Conservation (phyloP, 2,888 invertebrate genomes). For the Trachelus stipa region DNA sequence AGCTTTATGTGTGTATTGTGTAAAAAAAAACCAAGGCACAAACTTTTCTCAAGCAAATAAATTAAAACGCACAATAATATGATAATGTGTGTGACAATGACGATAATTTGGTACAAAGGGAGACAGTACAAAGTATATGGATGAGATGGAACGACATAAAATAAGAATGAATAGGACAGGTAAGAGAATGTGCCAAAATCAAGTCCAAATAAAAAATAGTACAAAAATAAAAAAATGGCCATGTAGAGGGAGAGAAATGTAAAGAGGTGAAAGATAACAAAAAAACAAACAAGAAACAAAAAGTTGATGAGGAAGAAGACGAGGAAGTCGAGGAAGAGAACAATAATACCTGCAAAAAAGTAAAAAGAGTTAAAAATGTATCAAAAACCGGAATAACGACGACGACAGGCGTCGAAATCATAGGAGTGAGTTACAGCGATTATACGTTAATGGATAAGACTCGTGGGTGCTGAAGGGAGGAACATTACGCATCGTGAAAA, state of each 20-base stretch:
- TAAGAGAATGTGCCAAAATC: neutral
- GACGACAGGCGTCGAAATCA: neutral
- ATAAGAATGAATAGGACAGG: slow-evolving; percentile 43
- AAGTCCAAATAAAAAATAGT: neutral
- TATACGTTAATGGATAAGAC: neutral
- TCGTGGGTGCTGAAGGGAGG: neutral
- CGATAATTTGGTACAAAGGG: slow-evolving; percentile 9
- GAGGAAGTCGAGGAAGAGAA: slow-evolving; percentile 11
- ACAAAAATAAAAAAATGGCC: neutral
- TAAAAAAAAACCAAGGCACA: slow-evolving; percentile 28
- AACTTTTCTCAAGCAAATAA: slow-evolving; percentile 53
- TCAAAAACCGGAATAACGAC: neutral
- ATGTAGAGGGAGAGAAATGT: slow-evolving; percentile 62
- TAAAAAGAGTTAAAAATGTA: slow-evolving; percentile 37
- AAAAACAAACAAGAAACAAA: slow-evolving; percentile 32
- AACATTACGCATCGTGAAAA: neutral
- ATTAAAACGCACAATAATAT: slow-evolving; percentile 55
- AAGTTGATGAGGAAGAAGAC: neutral
- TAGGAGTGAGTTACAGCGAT: neutral
- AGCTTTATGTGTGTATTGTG: slow-evolving; percentile 36
- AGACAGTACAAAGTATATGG: slow-evolving; percentile 23
- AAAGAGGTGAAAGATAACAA: slow-evolving; percentile 58
- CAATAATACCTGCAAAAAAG: slow-evolving; percentile 57
- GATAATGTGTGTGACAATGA: slow-evolving; percentile 28
- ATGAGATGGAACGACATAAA: slow-evolving; percentile 35